phyloP scores from a whole-genome alignment of 2,888 invertebrate genomes.

The Melitaea athalia region DNA sequence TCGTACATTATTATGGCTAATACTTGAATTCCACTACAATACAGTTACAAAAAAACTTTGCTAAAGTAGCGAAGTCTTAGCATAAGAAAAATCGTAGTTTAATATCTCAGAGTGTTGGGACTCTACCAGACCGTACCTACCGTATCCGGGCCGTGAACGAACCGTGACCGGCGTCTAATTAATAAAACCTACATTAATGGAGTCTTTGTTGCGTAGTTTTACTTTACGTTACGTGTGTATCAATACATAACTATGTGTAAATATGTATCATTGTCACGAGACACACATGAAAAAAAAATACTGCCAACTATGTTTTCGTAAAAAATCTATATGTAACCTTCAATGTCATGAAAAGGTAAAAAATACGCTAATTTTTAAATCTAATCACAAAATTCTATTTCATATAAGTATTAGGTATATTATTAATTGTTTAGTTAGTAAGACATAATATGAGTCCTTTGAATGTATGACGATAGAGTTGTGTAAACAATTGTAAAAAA shows the following conservation, averaged over 20 bases:
- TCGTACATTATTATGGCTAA: too few species aligned
- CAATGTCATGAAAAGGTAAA: background rate
- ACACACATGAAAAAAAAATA: background rate
- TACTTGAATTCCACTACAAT: too few species aligned
- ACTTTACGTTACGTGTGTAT: background rate
- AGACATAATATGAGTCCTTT: background rate
- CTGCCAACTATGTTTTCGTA: background rate
- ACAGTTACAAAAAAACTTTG: too few species aligned
- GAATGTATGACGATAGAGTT: background rate
- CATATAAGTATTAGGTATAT: too few species aligned
- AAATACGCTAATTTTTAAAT: background rate
- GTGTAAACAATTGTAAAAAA: background rate
- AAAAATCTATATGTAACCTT: background rate
- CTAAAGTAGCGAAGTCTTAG: too few species aligned
- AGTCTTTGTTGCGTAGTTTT: background rate
- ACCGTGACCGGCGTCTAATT: background rate
- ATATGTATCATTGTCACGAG: background rate
- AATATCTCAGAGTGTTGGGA: too few species aligned
- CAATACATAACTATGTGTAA: background rate
- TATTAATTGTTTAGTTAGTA: too few species aligned
- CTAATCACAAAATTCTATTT: background rate
- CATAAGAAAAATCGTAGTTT: too few species aligned
- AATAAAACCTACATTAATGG: background rate
- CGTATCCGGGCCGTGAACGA: background rate
- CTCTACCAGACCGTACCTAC: background rate